phyloP scores from a whole-genome alignment of 2,797 vertebrate genomes.

The Capromys pilorides region DNA sequence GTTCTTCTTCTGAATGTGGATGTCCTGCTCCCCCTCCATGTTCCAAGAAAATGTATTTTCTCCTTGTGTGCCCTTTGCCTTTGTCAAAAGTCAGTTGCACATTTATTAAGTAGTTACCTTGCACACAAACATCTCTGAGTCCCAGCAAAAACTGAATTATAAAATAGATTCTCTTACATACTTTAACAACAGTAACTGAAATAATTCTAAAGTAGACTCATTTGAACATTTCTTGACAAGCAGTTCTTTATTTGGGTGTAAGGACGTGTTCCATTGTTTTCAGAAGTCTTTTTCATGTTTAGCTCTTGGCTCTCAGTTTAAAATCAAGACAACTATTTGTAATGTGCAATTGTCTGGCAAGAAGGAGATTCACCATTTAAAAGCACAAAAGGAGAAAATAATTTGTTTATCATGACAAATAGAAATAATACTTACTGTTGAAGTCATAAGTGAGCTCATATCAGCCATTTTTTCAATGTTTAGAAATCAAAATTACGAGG shows the following conservation, averaged over 20 bases:
- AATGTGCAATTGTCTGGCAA: background rate
- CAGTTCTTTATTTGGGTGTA: background rate
- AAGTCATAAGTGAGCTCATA: conserved; percentile 40
- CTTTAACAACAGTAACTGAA: conserved; percentile 4
- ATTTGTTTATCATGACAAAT: background rate
- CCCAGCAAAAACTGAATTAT: background rate
- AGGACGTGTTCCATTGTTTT: background rate
- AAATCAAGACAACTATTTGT: background rate
- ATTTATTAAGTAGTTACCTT: background rate
- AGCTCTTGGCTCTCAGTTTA: background rate
- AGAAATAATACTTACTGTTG: background rate
- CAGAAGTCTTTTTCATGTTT: background rate
- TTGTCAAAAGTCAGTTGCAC: background rate
- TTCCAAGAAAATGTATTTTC: too few species aligned
- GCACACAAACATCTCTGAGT: background rate
- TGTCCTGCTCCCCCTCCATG: background rate
- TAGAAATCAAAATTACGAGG: background rate
- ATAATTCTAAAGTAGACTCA: background rate
- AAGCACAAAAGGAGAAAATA: background rate
- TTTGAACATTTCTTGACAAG: background rate
- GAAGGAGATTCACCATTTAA: background rate
- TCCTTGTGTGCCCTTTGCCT: rapidly evolving
- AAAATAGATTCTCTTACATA: conserved; percentile 27
- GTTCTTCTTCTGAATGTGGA: background rate
- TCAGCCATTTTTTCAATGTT: background rate